A percentile compares a stretch with the other conserved stretches of the same genome.
Conservation (phyloP, 2,113 vertebrate species). For the Platichthys flesus region DNA sequence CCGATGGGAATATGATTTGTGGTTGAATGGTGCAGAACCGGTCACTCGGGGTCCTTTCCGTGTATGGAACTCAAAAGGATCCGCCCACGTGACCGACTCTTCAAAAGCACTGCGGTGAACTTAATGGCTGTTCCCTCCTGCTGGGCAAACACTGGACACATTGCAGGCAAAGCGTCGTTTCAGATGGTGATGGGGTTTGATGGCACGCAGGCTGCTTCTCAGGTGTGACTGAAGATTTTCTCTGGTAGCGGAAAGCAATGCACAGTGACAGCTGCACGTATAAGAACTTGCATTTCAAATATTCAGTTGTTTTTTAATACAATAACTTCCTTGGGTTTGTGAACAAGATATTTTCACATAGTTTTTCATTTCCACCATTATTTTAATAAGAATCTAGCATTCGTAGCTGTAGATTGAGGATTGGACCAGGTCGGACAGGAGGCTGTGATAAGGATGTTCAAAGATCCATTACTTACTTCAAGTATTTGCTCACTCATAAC, state of each 20-base stretch:
- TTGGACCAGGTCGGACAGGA: background rate
- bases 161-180: background rate
- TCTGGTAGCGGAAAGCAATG: background rate
- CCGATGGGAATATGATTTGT: conserved; percentile 67
- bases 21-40: conserved; percentile 61
- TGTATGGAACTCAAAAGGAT: conserved; percentile 53
- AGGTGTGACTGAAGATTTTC: background rate
- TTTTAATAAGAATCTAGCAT: background rate
- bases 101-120: conserved; percentile 45
- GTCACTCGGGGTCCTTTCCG: conserved; percentile 45
- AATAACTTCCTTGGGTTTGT: too few species aligned
- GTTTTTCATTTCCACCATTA: background rate
- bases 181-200: conserved; percentile 1
- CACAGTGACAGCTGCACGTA: background rate
- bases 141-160: conserved; percentile 10
- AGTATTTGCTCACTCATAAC: conserved; percentile 32
- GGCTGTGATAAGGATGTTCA: conserved; percentile 2
- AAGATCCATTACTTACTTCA: background rate
- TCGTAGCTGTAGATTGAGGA: conserved; percentile 1
- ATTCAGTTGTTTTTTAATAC: too few species aligned
- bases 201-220: background rate
- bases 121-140: conserved; percentile 43
- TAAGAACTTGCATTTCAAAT: background rate
- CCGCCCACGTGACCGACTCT: conserved; percentile 39
- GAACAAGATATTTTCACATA: background rate